Evolutionary conservation across 2,113 vertebrate species (phyloP).

Genomic region (Chinchilla lanigera): DNA sequence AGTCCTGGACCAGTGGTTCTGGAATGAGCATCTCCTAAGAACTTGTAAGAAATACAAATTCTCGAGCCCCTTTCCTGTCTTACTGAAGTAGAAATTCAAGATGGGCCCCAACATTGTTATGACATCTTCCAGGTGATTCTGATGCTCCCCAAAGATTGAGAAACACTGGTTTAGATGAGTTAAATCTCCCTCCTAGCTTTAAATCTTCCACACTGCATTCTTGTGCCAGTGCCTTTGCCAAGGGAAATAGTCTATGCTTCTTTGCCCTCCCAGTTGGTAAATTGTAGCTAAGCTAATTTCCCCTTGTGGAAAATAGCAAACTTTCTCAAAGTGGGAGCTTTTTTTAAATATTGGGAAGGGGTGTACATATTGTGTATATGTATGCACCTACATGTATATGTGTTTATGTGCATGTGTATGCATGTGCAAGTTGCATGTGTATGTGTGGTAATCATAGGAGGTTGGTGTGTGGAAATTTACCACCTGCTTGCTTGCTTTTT

Average conservation of each 20-base stretch:
- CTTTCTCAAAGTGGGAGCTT: neutral
- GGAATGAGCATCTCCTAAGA: neutral
- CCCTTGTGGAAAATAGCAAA: neutral
- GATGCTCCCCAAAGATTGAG: neutral
- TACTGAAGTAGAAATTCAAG: neutral
- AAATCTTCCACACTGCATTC: neutral
- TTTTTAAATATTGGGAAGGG: neutral
- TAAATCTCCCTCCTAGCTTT: neutral
- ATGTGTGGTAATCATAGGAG: neutral
- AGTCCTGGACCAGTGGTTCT: neutral
- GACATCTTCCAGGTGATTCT: neutral
- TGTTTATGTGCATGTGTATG: neutral
- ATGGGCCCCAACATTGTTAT: neutral
- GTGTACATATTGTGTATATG: neutral
- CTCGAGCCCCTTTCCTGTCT: neutral
- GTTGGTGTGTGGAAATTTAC: neutral
- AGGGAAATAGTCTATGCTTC: neutral
- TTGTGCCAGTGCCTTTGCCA: neutral
- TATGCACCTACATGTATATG: rapidly evolving
- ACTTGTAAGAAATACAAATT: neutral
- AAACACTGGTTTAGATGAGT: neutral
- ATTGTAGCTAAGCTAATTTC: neutral
- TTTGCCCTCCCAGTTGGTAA: neutral
- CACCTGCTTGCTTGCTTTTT: neutral
- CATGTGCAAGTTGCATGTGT: neutral